phyloP scores from a whole-genome alignment of 1,140 invertebrate species.

The Pseudomyrmex sp. region DNA sequence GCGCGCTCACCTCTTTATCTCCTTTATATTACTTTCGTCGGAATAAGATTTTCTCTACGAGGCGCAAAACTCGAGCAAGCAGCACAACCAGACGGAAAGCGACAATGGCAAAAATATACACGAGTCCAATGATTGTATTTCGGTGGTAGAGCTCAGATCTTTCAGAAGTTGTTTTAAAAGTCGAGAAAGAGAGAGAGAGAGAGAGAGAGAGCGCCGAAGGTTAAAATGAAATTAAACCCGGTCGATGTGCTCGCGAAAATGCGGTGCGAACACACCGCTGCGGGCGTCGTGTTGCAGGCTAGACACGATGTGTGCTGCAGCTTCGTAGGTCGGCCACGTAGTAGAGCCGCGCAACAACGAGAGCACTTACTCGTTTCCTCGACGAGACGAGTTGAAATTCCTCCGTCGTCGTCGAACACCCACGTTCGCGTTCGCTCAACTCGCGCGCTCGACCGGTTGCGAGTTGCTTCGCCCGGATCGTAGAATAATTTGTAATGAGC shows the following conservation, averaged over 20 bases:
- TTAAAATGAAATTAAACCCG: conserved; percentile 51
- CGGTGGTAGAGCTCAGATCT: not conserved
- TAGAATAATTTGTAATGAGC: conserved; percentile 38
- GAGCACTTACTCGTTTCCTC: conserved; percentile 45
- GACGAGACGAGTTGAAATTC: conserved; percentile 30
- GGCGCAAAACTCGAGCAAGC: not conserved
- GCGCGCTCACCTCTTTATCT: conserved; percentile 4
- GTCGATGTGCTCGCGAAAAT: conserved; percentile 46
- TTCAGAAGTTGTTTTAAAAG: conserved; percentile 27
- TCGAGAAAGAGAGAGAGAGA: not conserved
- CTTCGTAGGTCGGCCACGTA: conserved; percentile 51
- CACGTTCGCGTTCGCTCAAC: conserved; percentile 5
- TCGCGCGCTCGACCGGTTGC: not conserved
- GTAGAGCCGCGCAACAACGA: conserved; percentile 61
- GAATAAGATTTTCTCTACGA: conserved; percentile 1
- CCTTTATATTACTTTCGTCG: conserved; percentile 11
- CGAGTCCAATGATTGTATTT: conserved; percentile 7
- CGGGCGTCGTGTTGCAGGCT: conserved; percentile 24
- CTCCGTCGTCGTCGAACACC: conserved; percentile 20
- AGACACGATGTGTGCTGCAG: conserved; percentile 29
- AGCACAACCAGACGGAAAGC: conserved; percentile 20
- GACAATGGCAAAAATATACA: conserved; percentile 19
- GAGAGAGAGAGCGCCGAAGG: not conserved
- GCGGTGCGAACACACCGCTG: conserved; percentile 20
- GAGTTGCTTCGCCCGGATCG: not conserved